A percentile compares a stretch with the other conserved stretches of the same genome.
Conservation (phyloP, 2,888 invertebrate species). For the Byasa hedistus region DNA sequence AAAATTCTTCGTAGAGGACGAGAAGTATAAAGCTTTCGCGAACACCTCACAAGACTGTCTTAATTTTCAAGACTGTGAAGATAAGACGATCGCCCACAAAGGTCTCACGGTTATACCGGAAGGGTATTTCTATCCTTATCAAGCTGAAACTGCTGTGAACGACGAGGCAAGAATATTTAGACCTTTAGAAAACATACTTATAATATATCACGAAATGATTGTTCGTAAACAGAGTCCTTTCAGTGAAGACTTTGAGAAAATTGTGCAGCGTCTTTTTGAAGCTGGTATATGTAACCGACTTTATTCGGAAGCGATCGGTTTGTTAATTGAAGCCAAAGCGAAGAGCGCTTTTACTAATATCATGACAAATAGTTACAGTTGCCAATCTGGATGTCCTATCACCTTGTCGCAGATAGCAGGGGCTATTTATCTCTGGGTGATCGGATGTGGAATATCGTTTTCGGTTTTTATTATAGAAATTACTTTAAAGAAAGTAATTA, state of each 20-base stretch:
- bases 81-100: constrained; percentile 41
- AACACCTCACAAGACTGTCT: constrained; percentile 49
- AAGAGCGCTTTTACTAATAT: constrained; percentile 47
- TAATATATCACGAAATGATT: constrained; percentile 61
- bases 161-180: constrained; percentile 56
- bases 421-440: constrained; percentile 52
- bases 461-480: constrained; percentile 51
- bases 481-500: constrained; percentile 11
- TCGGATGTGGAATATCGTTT: constrained; percentile 51
- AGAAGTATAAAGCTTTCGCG: constrained; percentile 46
- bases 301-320: constrained; percentile 56
- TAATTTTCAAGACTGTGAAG: constrained; percentile 47
- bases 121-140: constrained; percentile 47
- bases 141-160: constrained; percentile 50
- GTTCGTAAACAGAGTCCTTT: constrained; percentile 49
- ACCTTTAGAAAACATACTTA: constrained; percentile 49
- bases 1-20: constrained; percentile 53
- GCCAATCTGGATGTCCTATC: constrained; percentile 57
- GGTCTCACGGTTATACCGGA: constrained; percentile 54
- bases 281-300: constrained; percentile 57
- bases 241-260: constrained; percentile 41
- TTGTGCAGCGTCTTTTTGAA: constrained; percentile 52
- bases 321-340: constrained; percentile 49
- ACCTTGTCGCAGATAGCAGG: constrained; percentile 52
- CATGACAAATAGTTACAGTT: constrained; percentile 55